Base-by-base conservation (phyloP, 2,888 invertebrate genomes). In the Dione juno region DNA sequence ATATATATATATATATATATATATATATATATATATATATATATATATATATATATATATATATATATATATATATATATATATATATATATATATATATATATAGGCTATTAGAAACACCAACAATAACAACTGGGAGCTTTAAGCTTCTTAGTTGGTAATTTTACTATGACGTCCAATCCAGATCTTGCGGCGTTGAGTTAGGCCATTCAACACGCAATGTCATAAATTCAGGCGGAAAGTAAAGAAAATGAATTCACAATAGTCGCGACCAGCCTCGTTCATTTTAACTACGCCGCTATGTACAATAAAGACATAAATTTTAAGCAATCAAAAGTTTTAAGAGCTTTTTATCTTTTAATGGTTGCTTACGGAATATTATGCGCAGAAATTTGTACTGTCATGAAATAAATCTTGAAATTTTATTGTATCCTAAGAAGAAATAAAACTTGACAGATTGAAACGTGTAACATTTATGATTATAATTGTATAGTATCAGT, bases 321-420 rank as follows among this genome's bases (percentile, higher is more conserved):
- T 64, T 57, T 69, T 0, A n/a, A 19, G 63, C 57, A 64, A 52
- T 41, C 61, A 69, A 69, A 69, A 54, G n/a, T 64, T 28, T 63
- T 68, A 64, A 69, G 45, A 64, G 69, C 69, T 48, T 69, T 67
- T 63, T 69, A 53, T 48, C 54, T 21, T 67, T 63, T 45, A 43
- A 45, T 61, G 19, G 52, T 68, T 37, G 16, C 41, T 68, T 53
- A 43, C 28, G 57, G 45, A 54, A 66, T 28, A 61, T 69, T 35
- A 63, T 58, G 28, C 14, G 35, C n/a, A 45, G 61, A 16, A 11
- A 45, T 45, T 45, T n/a, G 61, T 61, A 45, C 45, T 45, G 40
- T 54, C 21, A 35, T 69, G 16, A 69, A 50, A 61, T 61, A 61
- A 61, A 61, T 61, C 61, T 61, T 45, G 35, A 0, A 13, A 45